Conservation (phyloP, 2,113 vertebrate species). For the Synodontis membranacea region DNA sequence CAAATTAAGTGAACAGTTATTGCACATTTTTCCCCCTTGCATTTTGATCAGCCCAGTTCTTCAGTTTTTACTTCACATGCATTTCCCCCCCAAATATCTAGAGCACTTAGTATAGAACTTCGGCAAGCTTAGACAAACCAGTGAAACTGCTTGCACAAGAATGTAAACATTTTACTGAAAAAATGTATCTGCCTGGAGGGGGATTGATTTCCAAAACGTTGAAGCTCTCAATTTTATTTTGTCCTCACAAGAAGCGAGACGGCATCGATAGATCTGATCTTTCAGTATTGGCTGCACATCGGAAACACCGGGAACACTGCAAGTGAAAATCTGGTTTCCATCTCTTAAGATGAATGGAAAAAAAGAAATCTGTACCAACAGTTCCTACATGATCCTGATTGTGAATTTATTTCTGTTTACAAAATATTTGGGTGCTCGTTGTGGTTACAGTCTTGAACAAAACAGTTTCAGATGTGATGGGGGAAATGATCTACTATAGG, state of each 20-base stretch:
- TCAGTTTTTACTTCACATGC: neutral
- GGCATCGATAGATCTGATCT: slow-evolving; percentile 17
- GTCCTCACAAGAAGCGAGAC: slow-evolving; percentile 11
- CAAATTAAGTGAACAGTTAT: neutral
- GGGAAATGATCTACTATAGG: neutral
- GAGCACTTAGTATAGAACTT: neutral
- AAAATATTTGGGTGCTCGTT: neutral
- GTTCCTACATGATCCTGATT: neutral
- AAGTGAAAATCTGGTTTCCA: slow-evolving; percentile 9
- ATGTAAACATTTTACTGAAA: neutral
- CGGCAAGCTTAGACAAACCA: neutral
- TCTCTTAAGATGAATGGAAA: neutral
- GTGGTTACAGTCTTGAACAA: neutral
- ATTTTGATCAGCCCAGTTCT: neutral
- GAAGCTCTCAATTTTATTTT: neutral
- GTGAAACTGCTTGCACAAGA: slow-evolving; percentile 12
- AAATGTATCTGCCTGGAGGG: neutral
- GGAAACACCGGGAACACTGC: neutral
- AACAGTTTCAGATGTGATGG: slow-evolving; percentile 8
- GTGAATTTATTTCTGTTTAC: neutral
- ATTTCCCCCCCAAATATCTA: neutral
- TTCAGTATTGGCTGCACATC: slow-evolving; percentile 10
- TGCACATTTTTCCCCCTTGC: neutral
- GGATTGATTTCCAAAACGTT: slow-evolving; percentile 15
- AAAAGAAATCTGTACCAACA: slow-evolving; percentile 5